Evolutionary conservation across 2,888 invertebrate genomes (phyloP).

Genomic region (Apamea crenata): DNA sequence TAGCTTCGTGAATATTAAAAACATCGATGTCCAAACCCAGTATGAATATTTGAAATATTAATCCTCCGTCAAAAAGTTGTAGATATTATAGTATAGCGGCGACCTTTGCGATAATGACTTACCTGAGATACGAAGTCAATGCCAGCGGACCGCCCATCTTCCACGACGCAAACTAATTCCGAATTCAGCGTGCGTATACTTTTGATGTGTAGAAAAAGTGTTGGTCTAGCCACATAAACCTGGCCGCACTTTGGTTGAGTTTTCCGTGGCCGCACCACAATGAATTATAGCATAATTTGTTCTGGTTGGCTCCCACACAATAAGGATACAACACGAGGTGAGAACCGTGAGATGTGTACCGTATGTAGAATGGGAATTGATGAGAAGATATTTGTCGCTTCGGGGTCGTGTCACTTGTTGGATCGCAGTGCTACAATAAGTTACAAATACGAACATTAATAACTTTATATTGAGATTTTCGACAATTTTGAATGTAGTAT

Average conservation of each 20-base stretch:
- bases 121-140: conserved; percentile 47
- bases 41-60: conserved; percentile 37
- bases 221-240: conserved; percentile 65
- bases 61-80: conserved; percentile 24
- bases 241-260: conserved; percentile 66
- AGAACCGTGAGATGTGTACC: conserved; percentile 73
- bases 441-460: conserved; percentile 3
- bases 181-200: conserved; percentile 64
- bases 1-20: conserved; percentile 15
- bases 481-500: background rate
- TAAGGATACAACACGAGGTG: conserved; percentile 76
- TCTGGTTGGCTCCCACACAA: conserved; percentile 73
- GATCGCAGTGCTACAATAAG: conserved; percentile 10
- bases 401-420: conserved; percentile 39
- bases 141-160: conserved; percentile 15
- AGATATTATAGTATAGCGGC: conserved; percentile 2
- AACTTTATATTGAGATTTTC: conserved; percentile 15
- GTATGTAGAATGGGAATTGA: conserved; percentile 75
- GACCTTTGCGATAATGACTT: conserved; percentile 46
- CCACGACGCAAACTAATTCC: conserved; percentile 55
- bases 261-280: conserved; percentile 71
- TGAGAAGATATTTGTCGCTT: conserved; percentile 73
- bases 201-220: conserved; percentile 70
- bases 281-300: conserved; percentile 82
- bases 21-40: conserved; percentile 11